Percentiles rank a stretch among this genome's conserved stretches.
Evolutionary conservation across 2,113 vertebrate genomes (phyloP).

Genomic region (Tyrannus savana): DNA sequence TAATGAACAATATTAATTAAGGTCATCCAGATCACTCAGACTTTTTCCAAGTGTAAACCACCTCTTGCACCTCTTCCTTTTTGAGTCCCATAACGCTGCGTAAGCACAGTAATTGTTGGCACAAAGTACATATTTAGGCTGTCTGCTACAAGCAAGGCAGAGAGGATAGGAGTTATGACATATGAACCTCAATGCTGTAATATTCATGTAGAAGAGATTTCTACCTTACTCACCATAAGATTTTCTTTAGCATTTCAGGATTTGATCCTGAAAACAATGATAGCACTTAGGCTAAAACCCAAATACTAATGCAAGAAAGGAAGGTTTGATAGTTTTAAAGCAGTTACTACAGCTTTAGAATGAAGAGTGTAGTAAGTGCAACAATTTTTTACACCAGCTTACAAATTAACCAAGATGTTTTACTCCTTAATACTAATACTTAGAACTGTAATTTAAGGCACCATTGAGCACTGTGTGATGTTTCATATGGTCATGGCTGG

Average conservation of each 20-base stretch:
- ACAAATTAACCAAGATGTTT: background rate
- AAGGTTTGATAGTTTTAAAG: background rate
- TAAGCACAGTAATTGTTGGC: conserved; percentile 1
- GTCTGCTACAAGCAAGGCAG: background rate
- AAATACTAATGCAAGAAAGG: background rate
- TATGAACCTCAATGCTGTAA: background rate
- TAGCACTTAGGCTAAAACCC: background rate
- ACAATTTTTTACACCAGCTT: background rate
- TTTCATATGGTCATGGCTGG: background rate
- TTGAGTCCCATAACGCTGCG: background rate
- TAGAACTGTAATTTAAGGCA: background rate
- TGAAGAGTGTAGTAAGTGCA: background rate
- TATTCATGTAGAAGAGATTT: background rate
- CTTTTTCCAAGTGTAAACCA: background rate
- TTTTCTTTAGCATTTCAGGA: background rate
- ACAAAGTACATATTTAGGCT: background rate
- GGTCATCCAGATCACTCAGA: background rate
- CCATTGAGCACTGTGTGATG: background rate
- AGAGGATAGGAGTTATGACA: background rate
- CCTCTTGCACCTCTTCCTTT: conserved; percentile 13
- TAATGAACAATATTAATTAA: background rate
- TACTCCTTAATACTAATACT: background rate
- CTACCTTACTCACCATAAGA: background rate
- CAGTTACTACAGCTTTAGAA: background rate
- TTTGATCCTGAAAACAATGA: background rate